These are phyloP conservation scores for Cebus imitator DNA, from an alignment of 2,113 vertebrate genomes.

Conservation along the genomic window DNA sequence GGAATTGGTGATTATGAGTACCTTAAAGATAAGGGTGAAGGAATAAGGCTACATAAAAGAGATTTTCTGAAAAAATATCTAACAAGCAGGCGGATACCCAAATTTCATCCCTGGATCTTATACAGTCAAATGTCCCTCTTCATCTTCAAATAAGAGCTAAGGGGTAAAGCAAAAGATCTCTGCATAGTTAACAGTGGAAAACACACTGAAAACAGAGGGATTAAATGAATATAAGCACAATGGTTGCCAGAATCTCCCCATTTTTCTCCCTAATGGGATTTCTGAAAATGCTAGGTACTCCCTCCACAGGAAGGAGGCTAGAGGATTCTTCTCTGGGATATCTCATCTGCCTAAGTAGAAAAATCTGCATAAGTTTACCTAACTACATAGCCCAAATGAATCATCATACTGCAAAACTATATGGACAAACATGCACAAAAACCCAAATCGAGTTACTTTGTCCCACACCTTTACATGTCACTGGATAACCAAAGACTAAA, in stretches of 20 bases:
- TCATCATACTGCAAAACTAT: not conserved
- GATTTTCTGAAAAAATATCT: not conserved
- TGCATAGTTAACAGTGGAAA: not conserved
- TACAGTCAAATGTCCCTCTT: not conserved
- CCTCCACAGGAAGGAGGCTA: not conserved
- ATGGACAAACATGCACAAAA: not conserved
- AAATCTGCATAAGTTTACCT: not conserved
- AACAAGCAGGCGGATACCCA: not conserved
- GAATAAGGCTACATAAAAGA: not conserved
- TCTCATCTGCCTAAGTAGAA: not conserved
- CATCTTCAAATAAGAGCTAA: not conserved
- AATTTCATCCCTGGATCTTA: not conserved
- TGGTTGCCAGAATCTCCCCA: too few species aligned
- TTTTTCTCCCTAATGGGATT: not conserved
- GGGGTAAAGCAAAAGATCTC: not conserved
- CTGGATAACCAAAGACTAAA: not conserved
- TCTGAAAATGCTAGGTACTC: not conserved
- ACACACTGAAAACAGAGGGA: not conserved
- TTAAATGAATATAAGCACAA: not conserved
- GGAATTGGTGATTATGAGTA: not conserved
- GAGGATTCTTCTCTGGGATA: not conserved
- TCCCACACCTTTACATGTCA: not conserved
- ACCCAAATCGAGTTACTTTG: not conserved
- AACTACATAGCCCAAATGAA: not conserved
- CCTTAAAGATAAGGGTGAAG: not conserved